These are phyloP conservation scores for Malurus elegans DNA, from an alignment of 2,113 vertebrate species.

Conservation along the genomic window DNA sequence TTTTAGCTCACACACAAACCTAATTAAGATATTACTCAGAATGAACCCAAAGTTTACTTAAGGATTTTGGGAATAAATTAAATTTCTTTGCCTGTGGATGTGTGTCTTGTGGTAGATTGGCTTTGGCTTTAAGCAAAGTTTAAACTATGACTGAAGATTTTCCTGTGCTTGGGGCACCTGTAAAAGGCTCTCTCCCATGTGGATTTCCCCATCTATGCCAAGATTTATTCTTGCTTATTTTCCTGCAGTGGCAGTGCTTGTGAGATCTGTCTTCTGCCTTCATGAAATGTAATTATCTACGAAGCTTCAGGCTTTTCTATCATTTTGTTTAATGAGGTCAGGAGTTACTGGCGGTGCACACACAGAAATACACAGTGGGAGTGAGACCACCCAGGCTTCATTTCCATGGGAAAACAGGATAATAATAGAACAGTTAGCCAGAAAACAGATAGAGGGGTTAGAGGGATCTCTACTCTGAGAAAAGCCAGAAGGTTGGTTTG, in stretches of 20 bases:
- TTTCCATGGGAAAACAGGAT: not conserved
- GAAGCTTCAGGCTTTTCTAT: slow-evolving; percentile 8
- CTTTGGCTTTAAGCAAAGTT: slow-evolving; percentile 6
- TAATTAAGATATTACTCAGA: not conserved
- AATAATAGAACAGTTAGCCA: not conserved
- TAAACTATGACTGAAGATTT: not conserved
- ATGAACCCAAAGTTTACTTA: not conserved
- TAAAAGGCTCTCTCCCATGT: not conserved
- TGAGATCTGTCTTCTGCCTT: not conserved
- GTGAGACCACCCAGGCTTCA: not conserved
- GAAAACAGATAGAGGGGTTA: not conserved
- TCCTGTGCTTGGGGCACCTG: not conserved
- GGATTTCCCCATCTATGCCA: not conserved
- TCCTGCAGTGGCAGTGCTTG: not conserved
- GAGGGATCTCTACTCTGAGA: not conserved
- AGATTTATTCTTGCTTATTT: slow-evolving; percentile 12
- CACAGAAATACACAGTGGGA: not conserved
- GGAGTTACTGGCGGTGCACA: not conserved
- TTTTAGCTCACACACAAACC: not conserved
- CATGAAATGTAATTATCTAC: slow-evolving; percentile 20
- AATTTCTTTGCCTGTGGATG: not conserved
- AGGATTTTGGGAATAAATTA: not conserved
- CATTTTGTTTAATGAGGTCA: not conserved
- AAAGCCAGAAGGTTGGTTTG: not conserved
- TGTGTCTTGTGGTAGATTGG: not conserved